Evolutionary conservation across 2,797 vertebrate species (phyloP).

Genomic region (Onychomys arenicola): DNA sequence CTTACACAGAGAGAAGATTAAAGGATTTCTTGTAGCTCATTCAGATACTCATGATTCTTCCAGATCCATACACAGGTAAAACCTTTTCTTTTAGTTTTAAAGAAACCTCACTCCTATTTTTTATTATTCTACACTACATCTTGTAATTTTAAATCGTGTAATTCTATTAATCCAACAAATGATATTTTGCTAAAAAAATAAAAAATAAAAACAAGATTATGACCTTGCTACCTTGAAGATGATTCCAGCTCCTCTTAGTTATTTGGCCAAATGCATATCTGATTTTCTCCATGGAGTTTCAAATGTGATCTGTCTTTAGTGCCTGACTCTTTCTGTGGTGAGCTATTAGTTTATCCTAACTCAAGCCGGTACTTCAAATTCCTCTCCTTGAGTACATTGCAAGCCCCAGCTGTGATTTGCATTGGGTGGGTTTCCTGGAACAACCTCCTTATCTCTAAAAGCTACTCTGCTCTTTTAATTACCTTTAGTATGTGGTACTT

Average conservation of each 20-base stretch:
- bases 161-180: constrained; percentile 20
- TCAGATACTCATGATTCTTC: background rate
- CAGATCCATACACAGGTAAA: background rate
- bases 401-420: background rate
- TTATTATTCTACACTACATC: background rate
- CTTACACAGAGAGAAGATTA: background rate
- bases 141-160: constrained; percentile 22
- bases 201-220: background rate
- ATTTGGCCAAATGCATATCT: background rate
- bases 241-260: background rate
- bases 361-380: background rate
- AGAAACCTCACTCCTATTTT: constrained; percentile 38
- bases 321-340: background rate
- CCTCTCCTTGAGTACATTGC: background rate
- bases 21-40: background rate
- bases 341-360: background rate
- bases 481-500: constrained; percentile 11
- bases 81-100: background rate
- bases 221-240: background rate
- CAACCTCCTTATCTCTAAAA: background rate
- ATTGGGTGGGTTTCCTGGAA: background rate
- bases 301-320: background rate
- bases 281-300: background rate
- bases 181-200: background rate
- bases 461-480: background rate